Evolutionary conservation across 2,113 vertebrate species (phyloP).

Genomic region (Callopanchax toddi): DNA sequence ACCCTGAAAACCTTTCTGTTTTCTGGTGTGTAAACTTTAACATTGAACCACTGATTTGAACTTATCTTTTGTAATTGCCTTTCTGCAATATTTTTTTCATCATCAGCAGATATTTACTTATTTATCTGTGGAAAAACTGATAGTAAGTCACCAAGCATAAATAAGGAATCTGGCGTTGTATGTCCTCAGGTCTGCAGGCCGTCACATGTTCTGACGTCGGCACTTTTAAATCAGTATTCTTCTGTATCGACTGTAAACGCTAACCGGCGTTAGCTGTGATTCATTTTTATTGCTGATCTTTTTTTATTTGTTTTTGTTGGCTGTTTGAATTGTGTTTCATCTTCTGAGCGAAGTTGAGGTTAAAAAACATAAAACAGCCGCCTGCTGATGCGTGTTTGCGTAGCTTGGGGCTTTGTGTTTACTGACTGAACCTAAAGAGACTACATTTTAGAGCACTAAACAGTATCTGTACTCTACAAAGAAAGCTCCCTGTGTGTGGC

Average conservation of each 20-base stretch:
- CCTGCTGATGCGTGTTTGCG: not conserved
- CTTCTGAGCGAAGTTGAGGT: conserved; percentile 15
- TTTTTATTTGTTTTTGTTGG: not conserved
- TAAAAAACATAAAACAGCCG: conserved; percentile 5
- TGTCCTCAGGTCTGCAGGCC: not conserved
- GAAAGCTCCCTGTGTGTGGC: not conserved
- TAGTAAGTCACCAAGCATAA: not conserved
- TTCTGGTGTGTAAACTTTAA: not conserved
- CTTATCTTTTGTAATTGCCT: not conserved
- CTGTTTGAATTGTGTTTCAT: not conserved
- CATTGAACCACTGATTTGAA: not conserved
- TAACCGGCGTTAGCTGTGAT: not conserved
- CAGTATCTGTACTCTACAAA: not conserved
- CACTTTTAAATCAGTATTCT: conserved; percentile 8
- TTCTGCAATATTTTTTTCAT: not conserved
- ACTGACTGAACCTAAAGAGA: not conserved
- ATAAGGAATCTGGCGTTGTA: not conserved
- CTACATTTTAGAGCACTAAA: not conserved
- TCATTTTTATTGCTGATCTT: not conserved
- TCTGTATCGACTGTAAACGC: not conserved
- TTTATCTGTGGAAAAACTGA: not conserved
- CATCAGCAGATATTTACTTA: not conserved
- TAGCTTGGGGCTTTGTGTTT: not conserved
- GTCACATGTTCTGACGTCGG: conserved; percentile 4
- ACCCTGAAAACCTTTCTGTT: too few species aligned